Evolutionary conservation across 2,888 invertebrate genomes (phyloP).

Genomic region (Hirtodrosophila alboralis): DNA sequence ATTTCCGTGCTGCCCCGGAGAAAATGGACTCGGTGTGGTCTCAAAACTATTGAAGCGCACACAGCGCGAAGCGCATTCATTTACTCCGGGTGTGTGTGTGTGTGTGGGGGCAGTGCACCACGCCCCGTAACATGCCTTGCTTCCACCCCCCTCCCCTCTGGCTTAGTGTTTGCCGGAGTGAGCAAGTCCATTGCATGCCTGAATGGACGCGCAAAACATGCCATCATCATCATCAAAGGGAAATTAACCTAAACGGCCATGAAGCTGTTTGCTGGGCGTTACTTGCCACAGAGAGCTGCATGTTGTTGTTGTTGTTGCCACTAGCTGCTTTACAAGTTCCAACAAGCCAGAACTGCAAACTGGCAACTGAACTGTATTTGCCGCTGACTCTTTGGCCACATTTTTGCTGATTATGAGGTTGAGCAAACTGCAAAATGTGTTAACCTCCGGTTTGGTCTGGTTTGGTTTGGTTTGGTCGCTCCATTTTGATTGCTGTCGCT

Average conservation of each 20-base stretch:
- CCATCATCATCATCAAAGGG: constrained; percentile 81
- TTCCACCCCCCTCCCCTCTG: constrained; percentile 1
- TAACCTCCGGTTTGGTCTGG: constrained; percentile 55
- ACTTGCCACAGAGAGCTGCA: constrained; percentile 46
- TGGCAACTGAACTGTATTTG: constrained; percentile 29
- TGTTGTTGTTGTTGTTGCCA: constrained; percentile 23
- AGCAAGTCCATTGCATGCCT: constrained; percentile 81
- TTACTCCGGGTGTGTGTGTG: too few species aligned
- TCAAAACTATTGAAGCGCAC: constrained; percentile 72
- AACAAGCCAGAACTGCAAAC: constrained; percentile 9
- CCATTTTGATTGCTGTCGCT: constrained; percentile 45
- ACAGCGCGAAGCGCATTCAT: constrained; percentile 61
- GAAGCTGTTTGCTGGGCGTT: constrained; percentile 66
- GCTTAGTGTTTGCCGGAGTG: constrained; percentile 49
- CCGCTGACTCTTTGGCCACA: constrained; percentile 29
- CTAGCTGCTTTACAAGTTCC: constrained; percentile 43
- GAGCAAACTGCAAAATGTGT: constrained; percentile 61
- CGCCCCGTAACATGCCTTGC: constrained; percentile 3
- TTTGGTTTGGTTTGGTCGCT: too few species aligned
- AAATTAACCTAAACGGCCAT: constrained; percentile 81
- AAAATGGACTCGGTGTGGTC: constrained; percentile 7
- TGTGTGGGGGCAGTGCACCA: constrained; percentile 28
- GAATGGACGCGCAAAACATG: constrained; percentile 79
- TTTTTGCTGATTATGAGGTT: constrained; percentile 65
- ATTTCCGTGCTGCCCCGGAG: constrained; percentile 18